Evolutionary conservation across 2,113 vertebrate species (phyloP), one percentile per base, ranked within the genome.

Genomic region (Bubo bubo): DNA sequence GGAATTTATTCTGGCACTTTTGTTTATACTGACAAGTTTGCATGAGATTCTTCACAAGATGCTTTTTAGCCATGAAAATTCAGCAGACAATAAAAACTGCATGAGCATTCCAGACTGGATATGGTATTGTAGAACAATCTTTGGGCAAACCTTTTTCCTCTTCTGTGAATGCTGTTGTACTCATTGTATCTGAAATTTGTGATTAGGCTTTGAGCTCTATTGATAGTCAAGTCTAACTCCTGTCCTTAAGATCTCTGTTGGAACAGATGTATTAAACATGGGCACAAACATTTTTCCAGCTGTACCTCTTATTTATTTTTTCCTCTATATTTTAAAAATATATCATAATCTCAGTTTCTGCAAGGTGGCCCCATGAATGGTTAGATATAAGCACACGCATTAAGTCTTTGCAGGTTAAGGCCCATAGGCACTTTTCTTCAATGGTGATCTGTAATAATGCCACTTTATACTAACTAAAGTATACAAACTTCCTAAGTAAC

Each of bases 341-440:
- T 20, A 43, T 50, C 28, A 60, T 6, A 13, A 88, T 43, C 26
- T 75, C 63, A 50, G 30, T 72, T 94, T 94, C 66, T 85, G 39
- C 62, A 86, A 55, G 15, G 14, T 37, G 10, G 5, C 19, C 27
- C 23, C 22, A 2, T 3, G 17, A 14, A 43, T 12, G 8, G 7
- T 71, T 30, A 67, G 26, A 22, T 34, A 41, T 6, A 79, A 91
- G 81, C n/a, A 60, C 37, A 93, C 1, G 6, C 45, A 62, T 73
- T 90, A 88, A 94, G 35, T 91, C 93, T 88, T 92, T 90, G 85
- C 85, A 95, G 71, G 28, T 41, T 86, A 85, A 93, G 77, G 37
- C 14, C 74, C 62, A 66, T 8, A 68, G 39, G 17, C 35, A 64
- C 8, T 70, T 87, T 12, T 60, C 62, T n/a, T 90, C 53, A 34